Base-by-base conservation (phyloP, 2,113 vertebrate species). In the Anseranas semipalmata region DNA sequence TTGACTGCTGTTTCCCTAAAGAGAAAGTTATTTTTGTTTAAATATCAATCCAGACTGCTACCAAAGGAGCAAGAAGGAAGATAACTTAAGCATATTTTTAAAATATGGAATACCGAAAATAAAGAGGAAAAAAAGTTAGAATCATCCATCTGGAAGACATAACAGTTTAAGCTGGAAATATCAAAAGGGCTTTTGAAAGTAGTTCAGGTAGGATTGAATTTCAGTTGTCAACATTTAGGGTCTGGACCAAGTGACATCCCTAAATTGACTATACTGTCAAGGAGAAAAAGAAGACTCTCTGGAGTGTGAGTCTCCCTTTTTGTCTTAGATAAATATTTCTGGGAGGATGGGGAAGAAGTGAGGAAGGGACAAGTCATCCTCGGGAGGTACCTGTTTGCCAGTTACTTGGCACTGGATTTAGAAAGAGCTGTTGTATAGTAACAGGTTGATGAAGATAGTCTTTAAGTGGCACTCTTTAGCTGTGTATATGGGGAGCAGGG, bases 381-480 rank as follows among this genome's bases (percentile, higher is more conserved):
- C 30, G 25, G 43, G 43, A 15, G 10, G 25, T 46, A 75, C 10
- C 25, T 53, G 4, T 63, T 80, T 79, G 28, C 43, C 43, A 74
- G 10, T 21, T 53, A n/a, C 33, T 9, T 50, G n/a, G 9, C 19
- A 25, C 7, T 43, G 37, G 18, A 22, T 56, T 74, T 58, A 79
- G 73, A 52, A 84, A 74, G 27, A 75, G 9, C 18, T 55, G 27
- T 19, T 75, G 21, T 50, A 37, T 30, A 37, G 30, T 5, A 48
- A 14, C 0, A 0, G 5, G 13, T 39, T 16, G 15, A 66, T 43
- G 39, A 80, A 75, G 15, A 62, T 33, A 37, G 13, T 55, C 45
- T 27, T 15, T 76, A 59, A 75, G 88, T 65, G 18, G 10, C 25
- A 48, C 21, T 16, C n/a, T 88, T 46, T 16, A 70, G 21, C 25